phyloP scores from a whole-genome alignment of 2,888 invertebrate genomes.

The Zygogramma bicolorata region DNA sequence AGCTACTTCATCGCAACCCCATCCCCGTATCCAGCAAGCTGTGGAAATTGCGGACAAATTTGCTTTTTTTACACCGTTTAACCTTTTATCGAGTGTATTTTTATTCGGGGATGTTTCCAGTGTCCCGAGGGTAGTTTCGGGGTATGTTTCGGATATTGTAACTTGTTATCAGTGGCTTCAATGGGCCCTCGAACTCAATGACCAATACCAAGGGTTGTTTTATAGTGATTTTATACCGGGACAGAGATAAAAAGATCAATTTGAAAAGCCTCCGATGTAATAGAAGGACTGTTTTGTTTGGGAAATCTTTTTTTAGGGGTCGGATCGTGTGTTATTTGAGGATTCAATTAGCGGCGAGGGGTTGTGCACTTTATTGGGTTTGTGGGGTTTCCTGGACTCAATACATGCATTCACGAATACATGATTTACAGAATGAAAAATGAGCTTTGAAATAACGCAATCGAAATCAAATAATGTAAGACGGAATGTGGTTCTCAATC shows the following conservation, averaged over 20 bases:
- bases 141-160: constrained; percentile 42
- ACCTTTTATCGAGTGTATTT: constrained; percentile 50
- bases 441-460: not conserved
- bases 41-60: constrained; percentile 44
- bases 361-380: constrained; percentile 8
- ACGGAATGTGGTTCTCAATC: too few species aligned
- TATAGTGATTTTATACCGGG: constrained; percentile 44
- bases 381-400: constrained; percentile 7
- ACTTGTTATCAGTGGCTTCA: constrained; percentile 45
- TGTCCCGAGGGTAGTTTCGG: constrained; percentile 42
- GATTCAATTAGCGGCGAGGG: constrained; percentile 41
- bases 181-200: constrained; percentile 43
- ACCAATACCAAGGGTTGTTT: constrained; percentile 43
- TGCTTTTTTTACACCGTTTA: constrained; percentile 50
- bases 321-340: constrained; percentile 31
- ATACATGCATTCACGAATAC: not conserved
- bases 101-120: constrained; percentile 38
- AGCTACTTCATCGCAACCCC: constrained; percentile 18
- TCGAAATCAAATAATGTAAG: too few species aligned
- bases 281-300: constrained; percentile 40
- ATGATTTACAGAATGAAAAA: not conserved
- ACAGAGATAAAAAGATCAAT: constrained; percentile 47
- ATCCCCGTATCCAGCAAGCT: constrained; percentile 27
- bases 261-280: constrained; percentile 40
- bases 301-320: constrained; percentile 37